Evolutionary conservation across 2,797 vertebrate genomes (phyloP).

Genomic region (Premnoplex brunnescens): DNA sequence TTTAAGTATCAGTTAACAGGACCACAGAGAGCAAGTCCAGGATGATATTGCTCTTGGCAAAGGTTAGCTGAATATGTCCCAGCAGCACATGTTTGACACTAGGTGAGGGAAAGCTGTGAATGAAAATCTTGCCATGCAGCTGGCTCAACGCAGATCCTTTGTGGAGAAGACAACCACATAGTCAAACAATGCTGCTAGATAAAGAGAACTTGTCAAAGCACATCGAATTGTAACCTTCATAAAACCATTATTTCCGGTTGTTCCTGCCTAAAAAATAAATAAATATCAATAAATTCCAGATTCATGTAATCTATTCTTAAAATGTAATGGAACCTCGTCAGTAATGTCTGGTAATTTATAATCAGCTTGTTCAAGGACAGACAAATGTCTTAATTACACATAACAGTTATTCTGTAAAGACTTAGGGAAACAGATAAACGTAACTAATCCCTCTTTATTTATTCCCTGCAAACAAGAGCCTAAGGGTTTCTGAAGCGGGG

Average conservation of each 20-base stretch:
- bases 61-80: not conserved
- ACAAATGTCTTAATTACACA: conserved; percentile 57
- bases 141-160: not conserved
- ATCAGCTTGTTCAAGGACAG: conserved; percentile 41
- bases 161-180: conserved; percentile 13
- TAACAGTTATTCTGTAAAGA: conserved; percentile 52
- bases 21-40: not conserved
- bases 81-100: not conserved
- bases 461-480: conserved; percentile 58
- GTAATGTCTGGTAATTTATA: conserved; percentile 48
- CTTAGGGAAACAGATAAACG: conserved; percentile 59
- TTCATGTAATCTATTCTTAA: conserved; percentile 13
- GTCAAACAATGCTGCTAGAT: not conserved
- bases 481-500: not conserved
- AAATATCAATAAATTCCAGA: conserved; percentile 17
- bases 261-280: not conserved
- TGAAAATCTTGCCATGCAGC: not conserved
- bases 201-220: conserved; percentile 19
- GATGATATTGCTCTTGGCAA: not conserved
- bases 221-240: not conserved
- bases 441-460: conserved; percentile 70
- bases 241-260: not conserved
- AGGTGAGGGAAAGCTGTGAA: not conserved
- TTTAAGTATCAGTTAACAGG: not conserved
- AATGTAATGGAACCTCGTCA: conserved; percentile 19